Base-by-base conservation (phyloP, 23 tunicate species). In the Corella eumyota region DNA sequence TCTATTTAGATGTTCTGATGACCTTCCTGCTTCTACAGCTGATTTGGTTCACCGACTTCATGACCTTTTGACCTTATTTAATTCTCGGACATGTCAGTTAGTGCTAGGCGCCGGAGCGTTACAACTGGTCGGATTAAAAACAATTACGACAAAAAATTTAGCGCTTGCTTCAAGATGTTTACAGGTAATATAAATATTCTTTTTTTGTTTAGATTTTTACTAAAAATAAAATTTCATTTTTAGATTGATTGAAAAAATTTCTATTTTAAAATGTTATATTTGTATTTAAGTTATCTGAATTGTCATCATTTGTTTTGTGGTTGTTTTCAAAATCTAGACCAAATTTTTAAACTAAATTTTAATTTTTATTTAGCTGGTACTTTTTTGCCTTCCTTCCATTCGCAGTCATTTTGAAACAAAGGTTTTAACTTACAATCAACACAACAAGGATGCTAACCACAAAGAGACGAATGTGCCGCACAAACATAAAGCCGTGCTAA, bases 31-130 rank as follows among this genome's bases (percentile, higher is more conserved):
- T n/a, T 84, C 94, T 3, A 49, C 76, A 1, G 64, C 86, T 20
- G 85, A 77, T 51, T 61, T 86, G 13, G 75, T 78, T 0, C 64
- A 74, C n/a, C 64, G 86, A 45, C 74, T 86, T 31, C 75, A 71
- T 40, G 95, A 86, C 38, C 86, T 86, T 30, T 55, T 86, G 37
- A 77, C 86, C 46, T 46, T 71, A 9, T 86, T 86, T 54, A 86
- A 86, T 52, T 86, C 95, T 31, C 75, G 86, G 24, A 77, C 86
- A 2, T 86, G 95, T 66, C 95, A 86, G 58, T 71, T 86, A 28
- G 76, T 86, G 25, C 55, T 86, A 11, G 90, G 90, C 4, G 97
- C 97, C 4, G 97, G 97, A 0, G 97, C 97, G 4, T 34, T 90
- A 22, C 80, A 90, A 45, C 52, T 73, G 45, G 90, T 66, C 6